phyloP scores from a whole-genome alignment of 2,888 invertebrate genomes.

The Selenia dentaria region DNA sequence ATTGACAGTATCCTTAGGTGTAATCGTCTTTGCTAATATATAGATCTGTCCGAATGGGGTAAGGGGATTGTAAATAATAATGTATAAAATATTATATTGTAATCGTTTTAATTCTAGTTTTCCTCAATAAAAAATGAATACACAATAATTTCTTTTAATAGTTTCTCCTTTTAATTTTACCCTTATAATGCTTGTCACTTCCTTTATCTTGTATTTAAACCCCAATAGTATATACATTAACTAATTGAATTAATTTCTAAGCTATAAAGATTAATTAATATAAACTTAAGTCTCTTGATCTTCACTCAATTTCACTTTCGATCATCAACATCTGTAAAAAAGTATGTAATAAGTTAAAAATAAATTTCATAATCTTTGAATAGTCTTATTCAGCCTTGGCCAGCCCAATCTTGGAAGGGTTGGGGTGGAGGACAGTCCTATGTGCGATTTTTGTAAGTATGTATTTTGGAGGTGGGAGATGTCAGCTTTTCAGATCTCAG shows the following conservation, averaged over 20 bases:
- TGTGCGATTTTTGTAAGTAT: no score
- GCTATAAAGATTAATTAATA: slow-evolving; percentile 38
- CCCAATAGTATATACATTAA: neutral
- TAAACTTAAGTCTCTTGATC: slow-evolving; percentile 32
- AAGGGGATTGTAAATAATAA: slow-evolving; percentile 52
- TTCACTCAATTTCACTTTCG: slow-evolving; percentile 55
- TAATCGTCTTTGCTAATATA: no score
- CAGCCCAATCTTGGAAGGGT: no score
- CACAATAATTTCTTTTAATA: slow-evolving; percentile 6
- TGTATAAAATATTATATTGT: slow-evolving; percentile 34
- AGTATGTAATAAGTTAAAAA: slow-evolving; percentile 4
- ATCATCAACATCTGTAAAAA: slow-evolving; percentile 78
- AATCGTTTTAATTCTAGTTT: slow-evolving; percentile 31
- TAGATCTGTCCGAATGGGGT: slow-evolving; percentile 46
- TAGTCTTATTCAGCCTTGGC: no score
- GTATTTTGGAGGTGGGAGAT: no score
- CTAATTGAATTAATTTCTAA: slow-evolving; percentile 35
- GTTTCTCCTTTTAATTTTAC: neutral
- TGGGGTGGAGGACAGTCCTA: no score
- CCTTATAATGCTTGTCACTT: no score
- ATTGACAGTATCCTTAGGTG: no score
- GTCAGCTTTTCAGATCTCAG: no score
- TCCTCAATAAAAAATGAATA: slow-evolving; percentile 24
- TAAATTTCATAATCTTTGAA: no score
- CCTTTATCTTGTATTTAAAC: neutral